A percentile compares a stretch with the other conserved stretches of the same genome.
These are phyloP conservation scores for Hyles vespertilio DNA, from an alignment of 1,140 invertebrate genomes.

Conservation along the genomic window DNA sequence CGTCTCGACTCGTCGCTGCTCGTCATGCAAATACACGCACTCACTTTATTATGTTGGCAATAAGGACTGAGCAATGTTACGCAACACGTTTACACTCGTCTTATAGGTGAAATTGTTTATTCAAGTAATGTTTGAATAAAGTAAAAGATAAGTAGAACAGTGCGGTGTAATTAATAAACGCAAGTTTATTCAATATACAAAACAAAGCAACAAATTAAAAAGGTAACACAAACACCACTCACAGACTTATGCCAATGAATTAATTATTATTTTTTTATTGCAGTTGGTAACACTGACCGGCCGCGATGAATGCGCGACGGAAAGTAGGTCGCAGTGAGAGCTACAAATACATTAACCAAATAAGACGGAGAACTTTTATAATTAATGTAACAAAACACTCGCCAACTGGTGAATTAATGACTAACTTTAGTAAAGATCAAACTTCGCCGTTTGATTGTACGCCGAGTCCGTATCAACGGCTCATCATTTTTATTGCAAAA, in stretches of 20 bases:
- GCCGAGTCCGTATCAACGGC: not conserved
- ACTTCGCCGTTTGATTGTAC: slow-evolving; percentile 12
- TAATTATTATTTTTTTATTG: slow-evolving; percentile 4
- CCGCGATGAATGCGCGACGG: slow-evolving; percentile 21
- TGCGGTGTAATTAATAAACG: too few relatives aligned
- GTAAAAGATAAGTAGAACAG: too few relatives aligned
- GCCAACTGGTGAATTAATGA: slow-evolving; percentile 19
- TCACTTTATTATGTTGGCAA: too few relatives aligned
- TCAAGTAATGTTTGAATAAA: too few relatives aligned
- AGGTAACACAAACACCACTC: not conserved
- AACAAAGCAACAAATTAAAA: too few relatives aligned
- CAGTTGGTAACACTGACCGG: slow-evolving; percentile 25
- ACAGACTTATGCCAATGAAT: slow-evolving; percentile 8
- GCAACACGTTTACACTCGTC: too few relatives aligned
- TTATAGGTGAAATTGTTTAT: too few relatives aligned
- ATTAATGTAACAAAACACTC: slow-evolving; percentile 37
- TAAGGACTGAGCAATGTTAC: too few relatives aligned
- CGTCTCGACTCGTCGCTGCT: too few relatives aligned
- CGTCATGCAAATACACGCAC: too few relatives aligned
- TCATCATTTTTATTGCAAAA: not conserved
- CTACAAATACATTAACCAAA: slow-evolving; percentile 39
- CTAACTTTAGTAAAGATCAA: slow-evolving; percentile 17
- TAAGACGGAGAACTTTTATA: slow-evolving; percentile 32
- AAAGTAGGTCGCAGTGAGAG: slow-evolving; percentile 33
- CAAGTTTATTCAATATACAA: too few relatives aligned